Conservation (phyloP, 2,888 invertebrate genomes). For the Campoletis raptor region DNA sequence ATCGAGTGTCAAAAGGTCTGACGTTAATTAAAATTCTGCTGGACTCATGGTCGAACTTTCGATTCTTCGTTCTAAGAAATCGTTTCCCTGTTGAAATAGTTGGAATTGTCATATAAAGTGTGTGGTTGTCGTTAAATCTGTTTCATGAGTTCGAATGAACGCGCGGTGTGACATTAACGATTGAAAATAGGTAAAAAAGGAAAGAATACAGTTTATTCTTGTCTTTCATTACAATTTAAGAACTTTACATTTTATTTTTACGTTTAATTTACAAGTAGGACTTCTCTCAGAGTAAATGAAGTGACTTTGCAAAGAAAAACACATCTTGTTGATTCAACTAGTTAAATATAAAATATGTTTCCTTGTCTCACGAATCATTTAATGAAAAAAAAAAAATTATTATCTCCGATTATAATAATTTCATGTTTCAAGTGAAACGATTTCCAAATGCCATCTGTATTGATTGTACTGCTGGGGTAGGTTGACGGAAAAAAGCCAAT, state of each 20-base stretch:
- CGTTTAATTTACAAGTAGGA: background rate
- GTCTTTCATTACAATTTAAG: background rate
- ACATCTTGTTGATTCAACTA: too few relatives aligned
- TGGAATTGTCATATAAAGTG: slow-evolving; percentile 44
- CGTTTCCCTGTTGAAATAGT: slow-evolving; percentile 44
- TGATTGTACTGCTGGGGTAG: background rate
- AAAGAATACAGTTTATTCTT: background rate
- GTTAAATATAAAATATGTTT: too few relatives aligned
- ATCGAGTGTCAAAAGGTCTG: slow-evolving; percentile 39
- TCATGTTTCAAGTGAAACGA: too few relatives aligned
- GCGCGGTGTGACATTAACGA: background rate
- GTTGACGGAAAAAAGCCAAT: background rate
- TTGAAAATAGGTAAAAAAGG: background rate
- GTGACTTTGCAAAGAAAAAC: too few relatives aligned
- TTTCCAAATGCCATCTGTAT: background rate
- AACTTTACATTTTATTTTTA: background rate
- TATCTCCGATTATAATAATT: too few relatives aligned
- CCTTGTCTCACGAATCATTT: too few relatives aligned
- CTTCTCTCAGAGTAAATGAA: too few relatives aligned
- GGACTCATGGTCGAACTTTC: slow-evolving; percentile 43
- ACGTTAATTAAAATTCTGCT: slow-evolving; percentile 58
- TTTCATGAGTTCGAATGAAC: background rate
- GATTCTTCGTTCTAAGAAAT: slow-evolving; percentile 25
- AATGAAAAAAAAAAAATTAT: too few relatives aligned
- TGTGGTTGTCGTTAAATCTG: slow-evolving; percentile 1